These are phyloP conservation scores for Turnix velox DNA, from an alignment of 2,113 vertebrate genomes.

Conservation along the genomic window DNA sequence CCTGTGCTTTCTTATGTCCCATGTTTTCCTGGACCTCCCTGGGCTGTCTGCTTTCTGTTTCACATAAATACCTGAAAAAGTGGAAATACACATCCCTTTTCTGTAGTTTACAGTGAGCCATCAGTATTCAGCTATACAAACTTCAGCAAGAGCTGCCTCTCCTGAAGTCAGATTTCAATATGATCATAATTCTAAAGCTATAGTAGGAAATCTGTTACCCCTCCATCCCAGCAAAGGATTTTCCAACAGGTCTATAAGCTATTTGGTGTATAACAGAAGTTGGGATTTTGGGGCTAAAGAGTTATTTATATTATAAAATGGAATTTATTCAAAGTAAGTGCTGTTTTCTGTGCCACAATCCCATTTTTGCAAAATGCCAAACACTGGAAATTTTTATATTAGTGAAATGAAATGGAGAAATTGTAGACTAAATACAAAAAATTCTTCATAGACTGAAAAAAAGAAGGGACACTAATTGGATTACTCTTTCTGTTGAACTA, in stretches of 20 bases:
- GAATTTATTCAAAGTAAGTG: neutral
- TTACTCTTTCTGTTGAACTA: neutral
- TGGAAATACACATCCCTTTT: neutral
- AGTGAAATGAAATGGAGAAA: neutral
- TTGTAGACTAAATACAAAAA: neutral
- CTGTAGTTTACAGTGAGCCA: neutral
- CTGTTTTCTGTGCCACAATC: neutral
- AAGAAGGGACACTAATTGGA: neutral
- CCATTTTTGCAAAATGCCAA: neutral
- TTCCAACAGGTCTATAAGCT: neutral
- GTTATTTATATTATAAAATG: constrained; percentile 21
- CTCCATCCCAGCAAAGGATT: neutral
- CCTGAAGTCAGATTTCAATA: neutral
- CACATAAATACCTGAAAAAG: neutral
- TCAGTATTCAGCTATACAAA: neutral
- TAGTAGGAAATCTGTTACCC: neutral
- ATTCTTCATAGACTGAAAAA: neutral
- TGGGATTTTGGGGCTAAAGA: neutral
- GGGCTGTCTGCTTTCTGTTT: neutral
- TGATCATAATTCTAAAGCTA: neutral
- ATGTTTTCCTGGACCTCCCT: neutral
- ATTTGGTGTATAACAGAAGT: neutral
- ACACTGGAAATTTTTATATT: constrained; percentile 26
- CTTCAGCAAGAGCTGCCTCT: neutral
- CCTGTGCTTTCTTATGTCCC: neutral